These are phyloP conservation scores for Chymomyza amoena DNA, from an alignment of 2,888 invertebrate species.

Conservation along the genomic window DNA sequence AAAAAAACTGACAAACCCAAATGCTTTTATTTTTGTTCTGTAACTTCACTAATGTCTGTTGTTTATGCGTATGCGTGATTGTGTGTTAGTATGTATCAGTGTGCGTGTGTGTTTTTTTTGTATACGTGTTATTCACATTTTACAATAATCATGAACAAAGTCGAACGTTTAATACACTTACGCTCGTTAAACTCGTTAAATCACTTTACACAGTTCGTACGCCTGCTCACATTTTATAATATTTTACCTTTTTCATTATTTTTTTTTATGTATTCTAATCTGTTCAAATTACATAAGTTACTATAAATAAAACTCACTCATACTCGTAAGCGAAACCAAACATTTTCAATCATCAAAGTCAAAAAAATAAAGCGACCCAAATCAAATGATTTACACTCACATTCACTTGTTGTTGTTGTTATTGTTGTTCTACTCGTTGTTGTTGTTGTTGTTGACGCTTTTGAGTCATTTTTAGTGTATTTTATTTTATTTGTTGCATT, in stretches of 20 bases:
- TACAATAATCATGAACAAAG: constrained; percentile 40
- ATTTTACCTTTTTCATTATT: not conserved
- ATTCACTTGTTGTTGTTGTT: not conserved
- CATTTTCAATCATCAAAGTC: not conserved
- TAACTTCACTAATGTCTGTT: constrained; percentile 50
- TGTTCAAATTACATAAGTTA: not conserved
- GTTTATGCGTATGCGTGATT: constrained; percentile 3
- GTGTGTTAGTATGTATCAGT: constrained; percentile 21
- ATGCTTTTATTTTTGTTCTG: constrained; percentile 23
- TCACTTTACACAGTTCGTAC: not conserved
- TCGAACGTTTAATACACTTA: constrained; percentile 38
- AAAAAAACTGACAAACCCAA: constrained; percentile 10
- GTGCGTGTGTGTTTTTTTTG: constrained; percentile 20
- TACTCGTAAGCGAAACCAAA: not conserved
- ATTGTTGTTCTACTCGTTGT: not conserved
- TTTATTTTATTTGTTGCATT: not conserved
- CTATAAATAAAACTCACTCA: not conserved
- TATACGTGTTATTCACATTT: constrained; percentile 28
- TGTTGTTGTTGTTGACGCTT: not conserved
- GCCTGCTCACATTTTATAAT: not conserved
- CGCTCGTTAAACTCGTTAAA: not conserved
- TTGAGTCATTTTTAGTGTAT: not conserved
- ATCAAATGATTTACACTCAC: not conserved
- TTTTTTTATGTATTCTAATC: not conserved
- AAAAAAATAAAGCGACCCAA: not conserved